A percentile compares a stretch with the other conserved stretches of the same genome.
Conservation (phyloP, 2,888 invertebrate species). For the Holacanthella duospinosa region DNA sequence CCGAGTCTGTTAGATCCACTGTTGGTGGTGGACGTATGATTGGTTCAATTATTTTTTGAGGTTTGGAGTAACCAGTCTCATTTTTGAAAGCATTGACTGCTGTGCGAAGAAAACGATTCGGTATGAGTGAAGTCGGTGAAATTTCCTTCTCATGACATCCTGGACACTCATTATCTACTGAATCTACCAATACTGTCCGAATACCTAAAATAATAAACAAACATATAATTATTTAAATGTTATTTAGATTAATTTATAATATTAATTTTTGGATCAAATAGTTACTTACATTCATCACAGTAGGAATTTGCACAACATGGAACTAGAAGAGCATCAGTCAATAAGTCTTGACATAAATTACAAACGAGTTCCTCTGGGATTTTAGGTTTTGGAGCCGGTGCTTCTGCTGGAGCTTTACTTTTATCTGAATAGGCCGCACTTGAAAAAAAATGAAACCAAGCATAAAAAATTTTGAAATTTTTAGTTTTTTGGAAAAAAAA, state of each 20-base stretch:
- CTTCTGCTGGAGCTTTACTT: conserved; percentile 20
- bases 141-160: conserved; percentile 86
- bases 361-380: conserved; percentile 88
- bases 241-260: neutral
- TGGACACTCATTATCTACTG: conserved; percentile 90
- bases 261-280: neutral
- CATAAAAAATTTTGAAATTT: conserved; percentile 3
- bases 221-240: neutral
- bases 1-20: conserved; percentile 11
- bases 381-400: conserved; percentile 45
- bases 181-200: conserved; percentile 67
- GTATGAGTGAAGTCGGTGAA: conserved; percentile 82
- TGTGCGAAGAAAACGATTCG: conserved; percentile 79
- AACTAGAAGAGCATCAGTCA: conserved; percentile 93
- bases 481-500: too few relatives aligned
- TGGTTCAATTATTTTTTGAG: conserved; percentile 22
- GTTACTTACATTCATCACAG: conserved; percentile 94
- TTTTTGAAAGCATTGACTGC: conserved; percentile 83
- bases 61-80: conserved; percentile 73
- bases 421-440: conserved; percentile 59
- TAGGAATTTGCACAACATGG: conserved; percentile 97
- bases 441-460: conserved; percentile 11
- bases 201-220: conserved; percentile 61
- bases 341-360: conserved; percentile 79
- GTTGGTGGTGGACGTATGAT: conserved; percentile 1